A percentile compares a stretch with the other conserved stretches of the same genome.
Evolutionary conservation across 2,797 vertebrate species (phyloP).

Genomic region (Gallirallus australis): DNA sequence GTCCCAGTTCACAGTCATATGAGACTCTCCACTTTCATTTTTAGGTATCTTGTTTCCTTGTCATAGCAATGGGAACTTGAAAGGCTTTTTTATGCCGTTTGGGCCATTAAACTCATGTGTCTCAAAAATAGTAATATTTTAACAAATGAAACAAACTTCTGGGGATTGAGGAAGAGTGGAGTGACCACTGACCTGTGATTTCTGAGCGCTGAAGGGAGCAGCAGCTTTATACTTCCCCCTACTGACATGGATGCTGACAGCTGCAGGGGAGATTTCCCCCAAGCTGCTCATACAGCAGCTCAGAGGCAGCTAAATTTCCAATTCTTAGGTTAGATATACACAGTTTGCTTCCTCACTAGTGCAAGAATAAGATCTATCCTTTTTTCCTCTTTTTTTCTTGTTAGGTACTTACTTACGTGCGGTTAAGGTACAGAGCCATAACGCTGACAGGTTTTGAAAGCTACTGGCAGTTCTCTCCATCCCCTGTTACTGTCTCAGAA

Average conservation of each 20-base stretch:
- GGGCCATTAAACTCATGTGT: neutral
- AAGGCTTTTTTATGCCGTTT: neutral
- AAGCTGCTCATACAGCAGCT: accelerated
- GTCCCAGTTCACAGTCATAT: neutral
- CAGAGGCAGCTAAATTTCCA: neutral
- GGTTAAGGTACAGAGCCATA: neutral
- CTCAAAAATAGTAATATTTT: neutral
- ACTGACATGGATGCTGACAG: neutral
- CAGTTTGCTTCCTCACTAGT: neutral
- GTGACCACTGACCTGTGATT: neutral
- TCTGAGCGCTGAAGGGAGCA: neutral
- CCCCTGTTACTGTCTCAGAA: neutral
- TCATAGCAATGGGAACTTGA: neutral
- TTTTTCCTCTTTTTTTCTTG: neutral
- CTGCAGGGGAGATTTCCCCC: neutral
- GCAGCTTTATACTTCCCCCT: neutral
- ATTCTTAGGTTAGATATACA: neutral
- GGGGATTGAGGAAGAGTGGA: neutral
- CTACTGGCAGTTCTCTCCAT: neutral
- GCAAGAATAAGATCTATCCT: neutral
- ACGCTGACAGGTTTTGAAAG: neutral
- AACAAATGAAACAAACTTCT: neutral
- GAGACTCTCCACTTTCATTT: neutral
- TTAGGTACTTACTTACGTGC: neutral
- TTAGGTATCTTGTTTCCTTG: neutral